Percentiles rank a stretch among this genome's conserved stretches.
Evolutionary conservation across 2,797 vertebrate species (phyloP).

Genomic region (Chaetodon trifasciatus): DNA sequence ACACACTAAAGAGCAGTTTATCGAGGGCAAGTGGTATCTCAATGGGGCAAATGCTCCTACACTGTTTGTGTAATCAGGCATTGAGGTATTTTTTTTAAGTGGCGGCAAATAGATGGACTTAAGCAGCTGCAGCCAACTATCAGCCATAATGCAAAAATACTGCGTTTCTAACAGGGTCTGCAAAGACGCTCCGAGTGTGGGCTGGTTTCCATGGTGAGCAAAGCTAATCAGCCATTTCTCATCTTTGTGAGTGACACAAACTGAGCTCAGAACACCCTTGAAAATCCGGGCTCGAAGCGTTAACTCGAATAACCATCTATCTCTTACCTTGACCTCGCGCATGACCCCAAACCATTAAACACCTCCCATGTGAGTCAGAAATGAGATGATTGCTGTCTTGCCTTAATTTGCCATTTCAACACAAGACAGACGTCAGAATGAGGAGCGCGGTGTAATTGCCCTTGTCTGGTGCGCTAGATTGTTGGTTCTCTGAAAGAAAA

Average conservation of each 20-base stretch:
- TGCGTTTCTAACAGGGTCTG: constrained; percentile 27
- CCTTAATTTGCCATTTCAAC: constrained; percentile 64
- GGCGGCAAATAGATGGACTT: constrained; percentile 59
- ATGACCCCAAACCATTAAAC: constrained; percentile 44
- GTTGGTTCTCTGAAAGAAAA: constrained; percentile 59
- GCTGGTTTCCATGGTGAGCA: constrained; percentile 71
- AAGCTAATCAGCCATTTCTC: constrained; percentile 61
- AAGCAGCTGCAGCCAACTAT: constrained; percentile 19
- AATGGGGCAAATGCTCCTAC: constrained; percentile 36
- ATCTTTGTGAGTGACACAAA: constrained; percentile 53
- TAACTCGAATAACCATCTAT: constrained; percentile 41
- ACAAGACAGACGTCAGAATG: constrained; percentile 45
- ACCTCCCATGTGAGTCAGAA: constrained; percentile 36
- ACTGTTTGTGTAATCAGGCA: constrained; percentile 51
- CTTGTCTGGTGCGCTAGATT: constrained; percentile 60
- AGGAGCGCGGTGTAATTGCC: constrained; percentile 66
- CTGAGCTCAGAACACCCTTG: constrained; percentile 30
- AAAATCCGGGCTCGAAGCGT: constrained; percentile 30
- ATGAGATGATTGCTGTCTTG: constrained; percentile 61
- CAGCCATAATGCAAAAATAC: constrained; percentile 25
- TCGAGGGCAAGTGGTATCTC: constrained; percentile 9
- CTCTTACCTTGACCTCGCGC: constrained; percentile 44
- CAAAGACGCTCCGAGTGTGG: constrained; percentile 40
- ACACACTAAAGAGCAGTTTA: not conserved
- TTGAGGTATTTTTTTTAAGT: constrained; percentile 36